Evolutionary conservation across 1,140 invertebrate genomes (phyloP).

Genomic region (Macrotrachela quadricornifera): DNA sequence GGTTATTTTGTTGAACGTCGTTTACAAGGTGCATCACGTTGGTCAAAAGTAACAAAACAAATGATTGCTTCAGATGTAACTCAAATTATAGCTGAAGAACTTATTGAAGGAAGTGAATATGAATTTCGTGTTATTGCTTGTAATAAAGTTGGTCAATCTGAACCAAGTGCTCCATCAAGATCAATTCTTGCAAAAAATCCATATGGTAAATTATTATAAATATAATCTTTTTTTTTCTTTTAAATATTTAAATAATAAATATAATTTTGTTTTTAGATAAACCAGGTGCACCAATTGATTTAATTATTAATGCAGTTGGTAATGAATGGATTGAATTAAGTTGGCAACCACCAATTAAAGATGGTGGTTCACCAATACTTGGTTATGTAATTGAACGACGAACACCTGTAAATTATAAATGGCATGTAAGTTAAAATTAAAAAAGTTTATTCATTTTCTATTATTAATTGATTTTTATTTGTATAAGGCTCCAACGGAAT

Average conservation of each 20-base stretch:
- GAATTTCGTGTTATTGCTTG: slow-evolving; percentile 93
- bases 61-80: slow-evolving; percentile 38
- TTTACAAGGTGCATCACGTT: slow-evolving; percentile 14
- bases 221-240: no score
- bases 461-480: slow-evolving; percentile 42
- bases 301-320: slow-evolving; percentile 53
- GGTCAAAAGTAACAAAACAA: slow-evolving; percentile 18
- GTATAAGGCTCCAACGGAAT: slow-evolving; percentile 42
- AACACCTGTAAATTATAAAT: slow-evolving; percentile 12
- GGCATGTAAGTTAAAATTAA: slow-evolving; percentile 9
- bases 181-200: slow-evolving; percentile 11
- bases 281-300: slow-evolving; percentile 9
- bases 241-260: no score
- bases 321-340: slow-evolving; percentile 74
- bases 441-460: no score
- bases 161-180: slow-evolving; percentile 40
- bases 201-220: slow-evolving; percentile 53
- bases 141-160: slow-evolving; percentile 71
- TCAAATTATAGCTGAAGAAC: slow-evolving; percentile 73
- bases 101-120: slow-evolving; percentile 88
- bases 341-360: slow-evolving; percentile 79
- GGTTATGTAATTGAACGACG: slow-evolving; percentile 1
- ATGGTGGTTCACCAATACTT: slow-evolving; percentile 49
- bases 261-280: slow-evolving; percentile 2
- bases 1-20: slow-evolving; percentile 23